Percentiles rank a stretch among this genome's conserved stretches.
These are phyloP conservation scores for Octomys mimax DNA, from an alignment of 2,797 vertebrate genomes.

Conservation along the genomic window DNA sequence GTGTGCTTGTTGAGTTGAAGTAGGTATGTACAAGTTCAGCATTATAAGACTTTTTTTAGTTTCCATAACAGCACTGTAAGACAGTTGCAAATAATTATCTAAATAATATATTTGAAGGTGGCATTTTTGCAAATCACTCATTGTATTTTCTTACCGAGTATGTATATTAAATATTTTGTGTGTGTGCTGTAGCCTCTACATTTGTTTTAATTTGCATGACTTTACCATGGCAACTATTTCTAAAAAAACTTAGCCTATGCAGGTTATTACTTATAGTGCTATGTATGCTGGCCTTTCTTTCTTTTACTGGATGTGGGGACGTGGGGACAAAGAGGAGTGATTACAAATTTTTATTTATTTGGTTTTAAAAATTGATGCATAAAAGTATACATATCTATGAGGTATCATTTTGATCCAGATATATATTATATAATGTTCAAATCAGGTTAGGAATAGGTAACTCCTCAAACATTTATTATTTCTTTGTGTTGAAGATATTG, in stretches of 20 bases:
- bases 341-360: neutral
- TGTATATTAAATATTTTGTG: constrained; percentile 38
- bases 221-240: constrained; percentile 9
- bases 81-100: constrained; percentile 10
- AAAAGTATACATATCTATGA: neutral
- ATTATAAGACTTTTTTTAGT: neutral
- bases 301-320: neutral
- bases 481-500: neutral
- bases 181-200: neutral
- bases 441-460: neutral
- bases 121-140: constrained; percentile 45
- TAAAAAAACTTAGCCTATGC: neutral
- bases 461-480: neutral
- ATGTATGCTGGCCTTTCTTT: too few relatives aligned
- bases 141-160: constrained; percentile 25
- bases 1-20: constrained; percentile 47
- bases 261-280: neutral
- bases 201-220: constrained; percentile 29
- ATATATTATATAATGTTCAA: neutral
- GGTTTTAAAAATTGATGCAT: neutral
- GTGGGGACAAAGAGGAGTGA: neutral
- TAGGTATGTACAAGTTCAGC: neutral
- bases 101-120: neutral
- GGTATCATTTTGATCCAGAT: neutral
- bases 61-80: neutral